Evolutionary conservation across 2,888 invertebrate species (phyloP).

Genomic region (Aleiodes alternator): DNA sequence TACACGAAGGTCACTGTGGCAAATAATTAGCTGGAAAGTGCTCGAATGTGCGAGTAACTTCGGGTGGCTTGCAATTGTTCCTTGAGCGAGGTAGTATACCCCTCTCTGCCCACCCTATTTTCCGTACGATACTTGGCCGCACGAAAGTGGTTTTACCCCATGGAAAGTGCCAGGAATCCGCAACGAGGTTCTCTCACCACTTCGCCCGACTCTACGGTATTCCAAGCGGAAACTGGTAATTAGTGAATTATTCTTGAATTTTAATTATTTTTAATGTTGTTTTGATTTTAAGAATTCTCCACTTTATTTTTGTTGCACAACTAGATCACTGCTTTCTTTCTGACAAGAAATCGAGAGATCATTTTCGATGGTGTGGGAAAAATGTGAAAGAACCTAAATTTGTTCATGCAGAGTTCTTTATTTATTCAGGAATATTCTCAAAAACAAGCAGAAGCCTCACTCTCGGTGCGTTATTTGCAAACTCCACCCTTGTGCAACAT

Average conservation of each 20-base stretch:
- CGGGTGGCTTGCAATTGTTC: conserved; percentile 35
- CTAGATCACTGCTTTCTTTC: too few relatives aligned
- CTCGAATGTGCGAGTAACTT: conserved; percentile 41
- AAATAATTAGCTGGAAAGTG: conserved; percentile 43
- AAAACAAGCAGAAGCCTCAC: too few relatives aligned
- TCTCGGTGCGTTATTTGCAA: too few relatives aligned
- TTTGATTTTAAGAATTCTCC: background rate
- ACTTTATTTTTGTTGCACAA: background rate
- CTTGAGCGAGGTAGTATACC: conserved; percentile 26
- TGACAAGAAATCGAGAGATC: too few relatives aligned
- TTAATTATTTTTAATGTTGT: background rate
- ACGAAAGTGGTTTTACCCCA: conserved; percentile 40
- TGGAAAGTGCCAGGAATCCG: conserved; percentile 33
- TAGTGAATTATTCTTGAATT: conserved; percentile 1
- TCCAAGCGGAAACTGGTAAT: conserved; percentile 27
- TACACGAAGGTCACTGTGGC: conserved; percentile 21
- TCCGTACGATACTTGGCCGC: conserved; percentile 22
- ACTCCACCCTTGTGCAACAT: too few relatives aligned
- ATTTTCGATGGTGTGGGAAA: background rate
- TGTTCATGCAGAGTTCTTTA: too few relatives aligned
- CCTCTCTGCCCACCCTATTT: background rate
- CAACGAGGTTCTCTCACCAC: conserved; percentile 20
- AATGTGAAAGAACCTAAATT: too few relatives aligned
- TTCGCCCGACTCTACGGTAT: conserved; percentile 6
- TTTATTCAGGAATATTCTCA: too few relatives aligned